Percentiles rank a stretch among this genome's conserved stretches.
Evolutionary conservation across 2,113 vertebrate species (phyloP).

Genomic region (cat (Felis catus)): DNA sequence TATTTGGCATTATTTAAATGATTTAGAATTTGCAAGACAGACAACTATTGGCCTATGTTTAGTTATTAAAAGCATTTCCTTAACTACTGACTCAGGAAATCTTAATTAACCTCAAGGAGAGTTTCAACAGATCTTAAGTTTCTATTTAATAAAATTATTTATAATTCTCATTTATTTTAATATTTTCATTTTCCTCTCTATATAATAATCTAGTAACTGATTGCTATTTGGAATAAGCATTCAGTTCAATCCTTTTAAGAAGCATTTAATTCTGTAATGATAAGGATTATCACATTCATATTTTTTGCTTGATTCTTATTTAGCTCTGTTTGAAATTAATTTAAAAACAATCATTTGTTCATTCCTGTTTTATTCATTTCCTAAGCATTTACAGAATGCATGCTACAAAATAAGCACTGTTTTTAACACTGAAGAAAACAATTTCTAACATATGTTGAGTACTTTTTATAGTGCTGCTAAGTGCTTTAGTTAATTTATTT

Average conservation of each 20-base stretch:
- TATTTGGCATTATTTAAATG: conserved; percentile 6
- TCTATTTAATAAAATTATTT: background rate
- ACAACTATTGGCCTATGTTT: background rate
- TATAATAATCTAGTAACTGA: conserved; percentile 17
- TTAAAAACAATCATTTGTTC: conserved; percentile 23
- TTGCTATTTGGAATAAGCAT: conserved; percentile 24
- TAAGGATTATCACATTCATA: conserved; percentile 12
- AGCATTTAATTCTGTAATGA: conserved; percentile 23
- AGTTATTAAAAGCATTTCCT: conserved; percentile 32
- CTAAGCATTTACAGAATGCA: background rate
- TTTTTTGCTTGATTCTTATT: conserved; percentile 54
- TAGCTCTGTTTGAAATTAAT: background rate
- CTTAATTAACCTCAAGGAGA: background rate
- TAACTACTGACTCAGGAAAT: background rate
- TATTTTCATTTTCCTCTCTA: conserved; percentile 28
- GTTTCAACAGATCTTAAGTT: background rate
- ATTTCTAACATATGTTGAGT: background rate
- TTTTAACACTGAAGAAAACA: background rate
- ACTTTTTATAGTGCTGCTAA: background rate
- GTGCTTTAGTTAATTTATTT: background rate
- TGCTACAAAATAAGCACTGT: background rate
- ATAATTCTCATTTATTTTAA: conserved; percentile 47
- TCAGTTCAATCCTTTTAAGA: background rate
- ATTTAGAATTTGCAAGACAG: background rate
- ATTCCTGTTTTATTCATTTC: conserved; percentile 32